Conservation (phyloP, 1,140 invertebrate species). For the Lerema accius region DNA sequence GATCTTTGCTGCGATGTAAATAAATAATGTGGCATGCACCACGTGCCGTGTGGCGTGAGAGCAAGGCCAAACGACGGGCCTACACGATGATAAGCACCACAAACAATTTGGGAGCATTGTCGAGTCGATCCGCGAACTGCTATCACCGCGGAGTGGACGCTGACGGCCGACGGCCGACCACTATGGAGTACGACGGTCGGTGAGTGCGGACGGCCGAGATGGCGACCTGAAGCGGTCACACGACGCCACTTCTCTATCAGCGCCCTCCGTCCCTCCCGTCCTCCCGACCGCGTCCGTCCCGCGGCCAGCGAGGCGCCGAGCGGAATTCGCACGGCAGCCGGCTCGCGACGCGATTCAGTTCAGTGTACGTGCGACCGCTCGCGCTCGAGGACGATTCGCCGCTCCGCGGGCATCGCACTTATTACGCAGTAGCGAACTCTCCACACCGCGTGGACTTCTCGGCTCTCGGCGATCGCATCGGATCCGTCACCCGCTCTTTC, state of each 20-base stretch:
- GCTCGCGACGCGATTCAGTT: constrained; percentile 54
- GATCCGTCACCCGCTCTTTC: constrained; percentile 14
- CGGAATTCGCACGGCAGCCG: constrained; percentile 73
- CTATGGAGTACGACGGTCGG: no score
- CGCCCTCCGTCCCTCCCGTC: constrained; percentile 51
- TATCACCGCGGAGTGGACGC: no score
- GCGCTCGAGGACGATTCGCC: constrained; percentile 61
- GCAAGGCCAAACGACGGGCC: constrained; percentile 35
- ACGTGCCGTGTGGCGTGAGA: background rate
- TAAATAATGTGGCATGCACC: constrained; percentile 28
- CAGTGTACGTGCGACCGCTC: constrained; percentile 78
- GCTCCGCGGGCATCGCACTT: constrained; percentile 60
- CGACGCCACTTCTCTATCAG: constrained; percentile 70
- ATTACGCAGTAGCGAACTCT: constrained; percentile 77
- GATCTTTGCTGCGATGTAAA: constrained; percentile 1
- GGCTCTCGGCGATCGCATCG: constrained; percentile 27
- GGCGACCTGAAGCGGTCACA: constrained; percentile 57
- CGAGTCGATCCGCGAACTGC: background rate
- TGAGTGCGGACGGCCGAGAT: constrained; percentile 54
- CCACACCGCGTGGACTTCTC: constrained; percentile 71
- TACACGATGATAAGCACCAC: constrained; percentile 41
- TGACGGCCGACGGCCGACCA: no score
- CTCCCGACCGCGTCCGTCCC: no score
- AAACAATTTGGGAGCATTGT: constrained; percentile 41
- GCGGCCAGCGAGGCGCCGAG: constrained; percentile 63